Evolutionary conservation across 2,888 invertebrate species (phyloP), one percentile per base, ranked within the genome.

Genomic region (Trachelus tabidus): DNA sequence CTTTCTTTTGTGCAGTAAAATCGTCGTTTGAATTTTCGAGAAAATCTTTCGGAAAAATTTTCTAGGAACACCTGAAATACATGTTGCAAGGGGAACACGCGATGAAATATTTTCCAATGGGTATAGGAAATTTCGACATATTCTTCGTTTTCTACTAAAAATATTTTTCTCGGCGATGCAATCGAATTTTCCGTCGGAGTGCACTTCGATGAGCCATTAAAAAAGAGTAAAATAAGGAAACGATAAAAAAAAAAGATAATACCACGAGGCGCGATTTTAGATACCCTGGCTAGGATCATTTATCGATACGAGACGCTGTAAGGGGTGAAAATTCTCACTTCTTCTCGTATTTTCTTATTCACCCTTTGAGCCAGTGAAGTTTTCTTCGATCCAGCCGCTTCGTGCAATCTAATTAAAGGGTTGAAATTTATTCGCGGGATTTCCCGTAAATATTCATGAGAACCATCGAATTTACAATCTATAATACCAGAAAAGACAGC

Each of bases 401-500:
- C 75, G 68, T 73, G 77, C 75, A 79, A 79, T 79, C 68, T 69
- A 77, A 79, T 79, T 77, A 79, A 73, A 73, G 68, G 68, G 33
- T 35, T 71, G 34, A 73, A 79, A 77, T 77, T 79, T 77, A 76
- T 77, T 77, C 79, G 68, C 73, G 69, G 56, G 35, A 69, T 69
- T 34, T 68, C 73, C 75, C 79, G 75, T 79, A 75, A 79, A 79
- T 79, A 79, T 79, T 79, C 75, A 79, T 79, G 56, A 56, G 9
- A 23, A 56, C 56, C 56, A 56, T 56, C 23, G 9, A 56, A 56
- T 23, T 56, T 56, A 56, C 56, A 56, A 56, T 56, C 56, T 23
- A 56, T 56, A 56, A 56, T 56, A 56, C 56, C 23, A 56, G 23
- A 56, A 56, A 56, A 23, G 56, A 9, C 23, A 56, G 56, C 23